Percentiles rank a stretch among this genome's conserved stretches.
These are phyloP conservation scores for Telmatochromis sp. DNA, from an alignment of 2,113 vertebrate species.

Conservation along the genomic window DNA sequence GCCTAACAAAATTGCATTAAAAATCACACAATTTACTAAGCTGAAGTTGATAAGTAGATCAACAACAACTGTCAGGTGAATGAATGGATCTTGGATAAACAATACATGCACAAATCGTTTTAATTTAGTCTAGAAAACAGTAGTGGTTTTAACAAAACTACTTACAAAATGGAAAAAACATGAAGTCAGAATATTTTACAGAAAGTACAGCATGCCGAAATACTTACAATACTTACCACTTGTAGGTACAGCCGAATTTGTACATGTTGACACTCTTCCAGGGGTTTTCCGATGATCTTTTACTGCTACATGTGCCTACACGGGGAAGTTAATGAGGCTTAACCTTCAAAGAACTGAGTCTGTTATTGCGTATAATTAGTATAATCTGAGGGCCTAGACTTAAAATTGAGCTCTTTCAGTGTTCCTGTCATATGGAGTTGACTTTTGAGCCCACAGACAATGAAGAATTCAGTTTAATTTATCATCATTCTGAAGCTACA, in stretches of 20 bases:
- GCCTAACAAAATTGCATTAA: conserved; percentile 1
- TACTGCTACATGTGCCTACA: conserved; percentile 13
- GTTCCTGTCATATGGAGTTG: not conserved
- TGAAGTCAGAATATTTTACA: not conserved
- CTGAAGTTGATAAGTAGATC: not conserved
- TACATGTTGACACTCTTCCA: conserved; percentile 5
- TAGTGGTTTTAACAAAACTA: not conserved
- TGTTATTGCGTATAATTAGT: conserved; percentile 38
- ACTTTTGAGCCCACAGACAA: conserved; percentile 24
- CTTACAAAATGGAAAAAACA: not conserved
- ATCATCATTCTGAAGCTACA: not conserved
- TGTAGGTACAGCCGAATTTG: not conserved
- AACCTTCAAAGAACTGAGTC: conserved; percentile 34
- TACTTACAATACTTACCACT: not conserved
- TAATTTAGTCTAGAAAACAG: not conserved
- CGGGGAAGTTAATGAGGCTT: conserved; percentile 2
- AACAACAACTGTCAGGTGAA: not conserved
- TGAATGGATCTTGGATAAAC: not conserved
- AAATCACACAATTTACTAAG: conserved; percentile 9
- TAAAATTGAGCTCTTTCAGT: conserved; percentile 5
- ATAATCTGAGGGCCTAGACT: conserved; percentile 42
- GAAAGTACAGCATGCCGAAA: not conserved
- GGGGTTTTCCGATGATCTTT: conserved; percentile 41
- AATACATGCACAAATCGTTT: not conserved
- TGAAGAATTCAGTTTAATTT: not conserved